phyloP scores from a whole-genome alignment of 1,140 invertebrate genomes.

The Sycophila sp. region DNA sequence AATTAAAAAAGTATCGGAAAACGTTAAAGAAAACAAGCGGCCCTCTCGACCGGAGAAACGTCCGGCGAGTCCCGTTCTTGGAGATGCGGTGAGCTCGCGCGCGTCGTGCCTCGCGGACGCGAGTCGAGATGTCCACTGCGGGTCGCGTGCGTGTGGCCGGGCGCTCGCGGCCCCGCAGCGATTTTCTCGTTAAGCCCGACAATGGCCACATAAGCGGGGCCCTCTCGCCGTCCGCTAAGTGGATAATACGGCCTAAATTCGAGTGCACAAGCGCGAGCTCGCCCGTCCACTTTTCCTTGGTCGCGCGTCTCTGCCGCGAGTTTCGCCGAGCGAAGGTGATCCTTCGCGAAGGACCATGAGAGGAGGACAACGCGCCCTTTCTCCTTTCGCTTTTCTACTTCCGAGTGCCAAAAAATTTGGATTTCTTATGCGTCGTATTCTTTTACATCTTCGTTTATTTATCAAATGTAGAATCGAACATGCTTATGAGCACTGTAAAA shows the following conservation, averaged over 20 bases:
- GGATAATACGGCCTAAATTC: slow-evolving; percentile 36
- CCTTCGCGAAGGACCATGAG: not conserved
- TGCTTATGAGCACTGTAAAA: too few relatives aligned
- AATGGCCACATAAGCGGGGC: slow-evolving; percentile 35
- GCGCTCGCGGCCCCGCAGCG: too few relatives aligned
- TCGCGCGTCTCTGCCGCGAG: not conserved
- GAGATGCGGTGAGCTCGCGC: too few relatives aligned
- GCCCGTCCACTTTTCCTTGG: too few relatives aligned
- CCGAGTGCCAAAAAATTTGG: too few relatives aligned
- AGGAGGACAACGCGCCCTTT: not conserved
- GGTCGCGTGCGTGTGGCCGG: slow-evolving; percentile 11
- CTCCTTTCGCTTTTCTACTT: not conserved
- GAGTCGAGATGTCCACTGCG: not conserved
- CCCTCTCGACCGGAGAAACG: too few relatives aligned
- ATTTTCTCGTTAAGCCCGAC: slow-evolving; percentile 49
- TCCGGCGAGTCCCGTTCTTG: too few relatives aligned
- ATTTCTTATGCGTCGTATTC: not conserved
- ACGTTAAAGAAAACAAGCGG: too few relatives aligned
- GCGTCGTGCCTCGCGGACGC: too few relatives aligned
- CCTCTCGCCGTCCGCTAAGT: slow-evolving; percentile 19
- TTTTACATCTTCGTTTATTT: slow-evolving; percentile 22
- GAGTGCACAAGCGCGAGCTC: not conserved
- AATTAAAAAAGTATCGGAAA: too few relatives aligned
- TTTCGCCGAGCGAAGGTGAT: too few relatives aligned
- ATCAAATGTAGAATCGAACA: slow-evolving; percentile 27